A percentile compares a stretch with the other conserved stretches of the same genome.
Conservation (phyloP, 92 coral and sea anemone species). For the Porites evermanni region DNA sequence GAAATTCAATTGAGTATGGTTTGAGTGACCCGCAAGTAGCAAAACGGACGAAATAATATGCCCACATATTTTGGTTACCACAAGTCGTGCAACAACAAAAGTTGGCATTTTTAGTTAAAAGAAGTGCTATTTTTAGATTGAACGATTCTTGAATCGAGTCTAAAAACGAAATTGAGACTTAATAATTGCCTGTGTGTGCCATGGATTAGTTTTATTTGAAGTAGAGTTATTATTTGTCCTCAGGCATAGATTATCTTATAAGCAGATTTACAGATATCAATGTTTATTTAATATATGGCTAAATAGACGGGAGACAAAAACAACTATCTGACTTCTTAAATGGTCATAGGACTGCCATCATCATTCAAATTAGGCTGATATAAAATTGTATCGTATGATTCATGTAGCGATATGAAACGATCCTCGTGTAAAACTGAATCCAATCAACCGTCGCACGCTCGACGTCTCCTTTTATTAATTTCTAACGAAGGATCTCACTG, state of each 20-base stretch:
- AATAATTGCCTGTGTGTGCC: not conserved
- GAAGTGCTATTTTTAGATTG: not conserved
- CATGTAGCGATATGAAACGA: too few relatives aligned
- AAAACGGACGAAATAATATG: not conserved
- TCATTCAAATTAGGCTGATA: too few relatives aligned
- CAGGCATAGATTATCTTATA: not conserved
- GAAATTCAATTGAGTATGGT: not conserved
- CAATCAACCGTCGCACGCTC: too few relatives aligned
- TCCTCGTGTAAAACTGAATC: too few relatives aligned
- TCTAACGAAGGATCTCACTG: too few relatives aligned
- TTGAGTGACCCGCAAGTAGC: not conserved
- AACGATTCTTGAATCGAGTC: not conserved
- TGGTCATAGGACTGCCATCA: not conserved
- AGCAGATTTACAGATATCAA: not conserved
- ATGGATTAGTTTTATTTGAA: not conserved
- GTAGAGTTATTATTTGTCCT: not conserved
- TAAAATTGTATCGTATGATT: too few relatives aligned
- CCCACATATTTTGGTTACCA: conserved; percentile 41
- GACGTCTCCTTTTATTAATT: too few relatives aligned
- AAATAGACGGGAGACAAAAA: not conserved
- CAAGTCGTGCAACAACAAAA: conserved; percentile 7
- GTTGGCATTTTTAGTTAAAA: not conserved
- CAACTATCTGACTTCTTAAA: not conserved
- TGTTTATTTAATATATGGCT: not conserved
- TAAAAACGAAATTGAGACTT: not conserved